Base-by-base conservation (phyloP, 2,888 invertebrate species). In the Mimachlamys varia region DNA sequence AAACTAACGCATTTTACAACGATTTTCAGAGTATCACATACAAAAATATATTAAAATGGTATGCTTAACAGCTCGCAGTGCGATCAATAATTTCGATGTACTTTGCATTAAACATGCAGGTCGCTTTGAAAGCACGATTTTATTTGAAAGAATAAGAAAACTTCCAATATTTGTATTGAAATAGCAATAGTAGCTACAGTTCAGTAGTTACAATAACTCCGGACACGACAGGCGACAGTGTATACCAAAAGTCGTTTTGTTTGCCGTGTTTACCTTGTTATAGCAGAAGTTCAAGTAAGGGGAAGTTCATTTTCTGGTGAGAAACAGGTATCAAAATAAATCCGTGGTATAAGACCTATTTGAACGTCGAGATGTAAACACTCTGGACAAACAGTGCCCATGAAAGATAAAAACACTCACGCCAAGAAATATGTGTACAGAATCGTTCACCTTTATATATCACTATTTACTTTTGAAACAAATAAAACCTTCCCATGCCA, bases 151-250 rank as follows among this genome's bases (percentile, higher is more conserved):
- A 10, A 76, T 0, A 33, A 27, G 2, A 19, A 76, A 33, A 76
- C 27, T 1, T 22, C 27, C 33, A 33, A 22, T 58, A n/a, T 58
- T 7, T n/a, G 19, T 2, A n/a, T 58, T 0, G n/a, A 22, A 22
- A n/a, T 58, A 22, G 19, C 58, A 19, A 58, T 58, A 53, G 19
- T 5, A 17, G 19, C 12, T 15, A 5, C 53, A 53, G 19, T 53
- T 53, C 19, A 58, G 22, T 33, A 15, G 33, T 76, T 10, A 76
- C 13, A 76, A 76, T 33, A 27, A 3, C 12, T 62, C 62, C 62
- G 62, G 62, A 62, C n/a, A 62, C 22, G n/a, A 62, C 62, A 76
- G 76, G 76, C 33, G 76, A 76, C 76, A 10, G 58, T n/a, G 27
- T 33, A 33, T 76, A 76, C 76, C 76, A 27, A 76, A 10, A 33